Evolutionary conservation across 2,797 vertebrate species (phyloP), one percentile per base, ranked within the genome.

Genomic region (Clarias platycephalus): DNA sequence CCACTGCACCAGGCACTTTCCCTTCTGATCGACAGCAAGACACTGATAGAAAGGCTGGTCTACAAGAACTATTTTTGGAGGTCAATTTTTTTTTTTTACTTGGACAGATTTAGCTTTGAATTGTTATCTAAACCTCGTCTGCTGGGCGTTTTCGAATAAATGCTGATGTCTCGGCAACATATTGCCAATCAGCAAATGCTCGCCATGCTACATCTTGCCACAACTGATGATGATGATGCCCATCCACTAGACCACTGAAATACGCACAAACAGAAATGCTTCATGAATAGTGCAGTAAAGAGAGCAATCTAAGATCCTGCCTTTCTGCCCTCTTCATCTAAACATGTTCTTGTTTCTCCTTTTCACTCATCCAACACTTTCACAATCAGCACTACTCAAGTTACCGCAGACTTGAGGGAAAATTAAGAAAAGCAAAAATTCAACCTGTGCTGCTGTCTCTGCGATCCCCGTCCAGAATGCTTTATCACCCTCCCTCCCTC

Each of bases 361-460:
- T 80, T 80, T 84, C 31, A 81, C 26, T 81, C 84, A 84, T 67
- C 44, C 37, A 66, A 20, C 49, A 81, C 84, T 85, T 84, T 84
- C 78, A 81, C 40, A 81, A 67, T 81, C 84, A 81, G 62, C 49
- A 20, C 77, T 81, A 20, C 20, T 34, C 31, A 40, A 71, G 26
- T 53, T 22, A 67, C 2, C 5, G 13, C 18, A 31, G 63, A 55
- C 71, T 26, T 31, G 49, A 40, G 34, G 83, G 44, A 62, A 49
- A 37, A 80, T 58, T 31, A 80, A 62, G 18, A 31, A 55, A 18
- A 62, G 67, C 75, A 62, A 55, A 80, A 72, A 68, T n/a, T 71
- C 66, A 62, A 62, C 82, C 64, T 57, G 72, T 31, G 8, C 26
- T 57, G 26, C 26, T 22, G 26, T 75, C 16, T 75, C 6, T 74